Base-by-base conservation (phyloP, 2,113 vertebrate species). In the Carlito syrichta region DNA sequence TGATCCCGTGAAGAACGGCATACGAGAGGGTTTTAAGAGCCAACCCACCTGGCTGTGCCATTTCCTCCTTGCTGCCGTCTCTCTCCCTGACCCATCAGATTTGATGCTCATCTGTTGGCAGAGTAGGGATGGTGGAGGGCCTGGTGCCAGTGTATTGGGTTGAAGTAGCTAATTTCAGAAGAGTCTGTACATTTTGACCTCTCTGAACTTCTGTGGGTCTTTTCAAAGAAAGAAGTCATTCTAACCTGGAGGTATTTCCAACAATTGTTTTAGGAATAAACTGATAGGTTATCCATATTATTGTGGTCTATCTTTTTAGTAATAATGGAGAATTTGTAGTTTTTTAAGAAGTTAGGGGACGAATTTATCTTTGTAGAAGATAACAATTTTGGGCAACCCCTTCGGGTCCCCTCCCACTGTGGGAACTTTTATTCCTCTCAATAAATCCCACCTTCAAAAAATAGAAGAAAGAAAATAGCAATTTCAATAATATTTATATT, bases 91-190 rank as follows among this genome's bases (percentile, higher is more conserved):
- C 54, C 63, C 50, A 4, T 48, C 62, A 50, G 82, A 48, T 43
- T 19, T 40, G 22, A 56, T 22, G 56, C 50, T 86, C 82, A 92
- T 89, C 23, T 62, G 58, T 68, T 56, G 54, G 30, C 35, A n/a
- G 56, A 76, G 19, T 19, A 27, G 77, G 35, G 14, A 48, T 16
- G 38, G 10, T 12, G 14, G 35, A 63, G 23, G 38, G 52, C 60
- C 54, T 43, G 16, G 48, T 7, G 54, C 82, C 25, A 58, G 50
- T 58, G n/a, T 84, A 17, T 95, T 85, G 10, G 0, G 0, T 20
- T 79, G 88, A 93, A 94, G 94, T 76, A 81, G 69, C 86, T 91
- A 82, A 93, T 97, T 97, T 95, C 86, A 83, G 74, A 78, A 90
- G 71, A 85, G 74, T 88, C 88, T 82, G 62, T 95, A 30, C 13